A percentile compares a stretch with the other conserved stretches of the same genome.
phyloP scores from a whole-genome alignment of 2,797 vertebrate species.

The Varecia variegata region DNA sequence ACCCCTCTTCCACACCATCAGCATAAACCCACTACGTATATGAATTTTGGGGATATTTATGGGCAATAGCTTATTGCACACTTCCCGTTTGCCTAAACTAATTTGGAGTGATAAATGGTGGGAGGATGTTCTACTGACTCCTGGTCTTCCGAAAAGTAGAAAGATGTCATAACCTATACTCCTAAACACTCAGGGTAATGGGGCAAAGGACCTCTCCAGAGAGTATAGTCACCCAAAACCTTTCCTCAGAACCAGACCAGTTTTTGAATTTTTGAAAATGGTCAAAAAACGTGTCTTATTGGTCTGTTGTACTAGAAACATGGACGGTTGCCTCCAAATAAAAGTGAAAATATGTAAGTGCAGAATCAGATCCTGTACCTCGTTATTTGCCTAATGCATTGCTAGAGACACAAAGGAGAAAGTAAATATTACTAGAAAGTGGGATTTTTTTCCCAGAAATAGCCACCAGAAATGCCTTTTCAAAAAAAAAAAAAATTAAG shows the following conservation, averaged over 20 bases:
- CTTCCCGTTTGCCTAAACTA: not conserved
- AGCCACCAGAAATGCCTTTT: slow-evolving; percentile 64
- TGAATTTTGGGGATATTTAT: not conserved
- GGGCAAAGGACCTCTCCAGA: slow-evolving; percentile 65
- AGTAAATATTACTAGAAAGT: slow-evolving; percentile 60
- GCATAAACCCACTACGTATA: not conserved
- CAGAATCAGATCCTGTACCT: not conserved
- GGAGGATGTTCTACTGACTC: not conserved
- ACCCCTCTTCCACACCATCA: not conserved
- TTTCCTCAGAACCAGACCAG: slow-evolving; percentile 68
- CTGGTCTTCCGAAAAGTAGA: slow-evolving; percentile 20
- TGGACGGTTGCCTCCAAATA: slow-evolving; percentile 39
- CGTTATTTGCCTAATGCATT: slow-evolving; percentile 43
- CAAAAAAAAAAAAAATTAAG: slow-evolving; percentile 61
- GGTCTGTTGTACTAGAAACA: slow-evolving; percentile 53
- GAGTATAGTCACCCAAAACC: slow-evolving; percentile 76
- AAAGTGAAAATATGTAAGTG: not conserved
- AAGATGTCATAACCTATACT: not conserved
- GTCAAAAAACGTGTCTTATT: slow-evolving; percentile 72
- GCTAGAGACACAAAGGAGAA: slow-evolving; percentile 47
- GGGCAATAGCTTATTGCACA: not conserved
- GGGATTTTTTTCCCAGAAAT: slow-evolving; percentile 48
- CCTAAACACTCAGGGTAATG: slow-evolving; percentile 15
- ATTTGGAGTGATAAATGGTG: not conserved
- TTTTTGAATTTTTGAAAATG: slow-evolving; percentile 67